Conservation (phyloP, 2,888 invertebrate species). For the Dryomyza anilis region DNA sequence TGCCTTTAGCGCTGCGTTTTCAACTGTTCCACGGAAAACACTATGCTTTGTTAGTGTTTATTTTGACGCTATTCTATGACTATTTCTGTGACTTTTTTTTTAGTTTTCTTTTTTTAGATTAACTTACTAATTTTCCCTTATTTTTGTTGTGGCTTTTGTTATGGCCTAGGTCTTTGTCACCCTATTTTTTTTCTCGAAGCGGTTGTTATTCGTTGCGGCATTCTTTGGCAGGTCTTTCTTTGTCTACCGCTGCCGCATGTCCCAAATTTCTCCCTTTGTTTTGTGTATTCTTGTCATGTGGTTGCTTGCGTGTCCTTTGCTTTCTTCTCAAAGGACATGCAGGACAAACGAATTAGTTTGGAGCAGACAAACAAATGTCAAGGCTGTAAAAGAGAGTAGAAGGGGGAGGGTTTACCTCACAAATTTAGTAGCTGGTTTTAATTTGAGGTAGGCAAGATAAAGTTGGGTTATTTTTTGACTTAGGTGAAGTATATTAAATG, state of each 20-base stretch:
- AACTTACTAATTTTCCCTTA: constrained; percentile 17
- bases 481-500: too few relatives aligned
- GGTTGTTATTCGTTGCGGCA: not conserved
- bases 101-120: not conserved
- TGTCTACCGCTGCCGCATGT: too few relatives aligned
- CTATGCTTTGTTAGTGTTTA: too few relatives aligned
- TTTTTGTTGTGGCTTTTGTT: constrained; percentile 2
- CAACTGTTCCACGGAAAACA: too few relatives aligned
- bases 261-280: not conserved
- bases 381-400: not conserved
- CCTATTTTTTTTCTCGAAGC: not conserved
- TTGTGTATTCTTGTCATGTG: constrained; percentile 8
- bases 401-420: too few relatives aligned
- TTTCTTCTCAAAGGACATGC: constrained; percentile 1
- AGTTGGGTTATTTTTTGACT: too few relatives aligned
- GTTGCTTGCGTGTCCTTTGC: not conserved
- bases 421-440: too few relatives aligned
- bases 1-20: not conserved
- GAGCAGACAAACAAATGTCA: not conserved
- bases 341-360: constrained; percentile 1
- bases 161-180: not conserved
- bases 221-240: not conserved
- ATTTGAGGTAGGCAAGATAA: too few relatives aligned
- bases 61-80: too few relatives aligned
- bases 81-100: not conserved